phyloP scores from a whole-genome alignment of 2,797 vertebrate species.

The Morus bassanus region DNA sequence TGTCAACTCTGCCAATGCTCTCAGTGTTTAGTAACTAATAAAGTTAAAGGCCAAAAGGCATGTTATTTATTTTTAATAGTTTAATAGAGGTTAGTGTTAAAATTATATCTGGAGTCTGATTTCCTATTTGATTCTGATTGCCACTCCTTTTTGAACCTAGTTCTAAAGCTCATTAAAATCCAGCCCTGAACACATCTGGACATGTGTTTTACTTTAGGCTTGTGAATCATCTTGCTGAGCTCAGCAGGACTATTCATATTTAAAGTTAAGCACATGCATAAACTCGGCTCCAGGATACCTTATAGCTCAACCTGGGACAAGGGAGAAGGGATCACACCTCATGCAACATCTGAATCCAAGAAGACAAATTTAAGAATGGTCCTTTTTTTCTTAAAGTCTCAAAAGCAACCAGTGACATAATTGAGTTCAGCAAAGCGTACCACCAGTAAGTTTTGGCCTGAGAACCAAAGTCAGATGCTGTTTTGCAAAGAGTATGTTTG shows the following conservation, averaged over 20 bases:
- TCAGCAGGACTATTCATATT: not conserved
- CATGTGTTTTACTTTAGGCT: not conserved
- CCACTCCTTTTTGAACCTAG: not conserved
- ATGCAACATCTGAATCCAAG: not conserved
- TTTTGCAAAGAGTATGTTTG: not conserved
- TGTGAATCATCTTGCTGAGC: not conserved
- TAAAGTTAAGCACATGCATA: not conserved
- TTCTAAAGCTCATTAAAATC: not conserved
- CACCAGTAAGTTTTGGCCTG: not conserved
- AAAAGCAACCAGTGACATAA: not conserved
- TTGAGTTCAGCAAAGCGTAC: not conserved
- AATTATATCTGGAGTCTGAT: not conserved
- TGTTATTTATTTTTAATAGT: not conserved
- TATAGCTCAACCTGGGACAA: not conserved
- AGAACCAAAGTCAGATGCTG: not conserved
- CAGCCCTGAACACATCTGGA: not conserved
- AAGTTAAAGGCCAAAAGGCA: not conserved
- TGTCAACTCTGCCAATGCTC: not conserved
- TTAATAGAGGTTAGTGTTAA: not conserved
- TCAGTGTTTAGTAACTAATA: not conserved
- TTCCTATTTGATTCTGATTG: not conserved
- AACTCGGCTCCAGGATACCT: not conserved
- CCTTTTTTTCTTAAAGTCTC: not conserved
- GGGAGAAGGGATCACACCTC: not conserved
- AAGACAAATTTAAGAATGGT: not conserved